phyloP scores from a whole-genome alignment of 2,888 invertebrate species.

The Conistra vaccinii region DNA sequence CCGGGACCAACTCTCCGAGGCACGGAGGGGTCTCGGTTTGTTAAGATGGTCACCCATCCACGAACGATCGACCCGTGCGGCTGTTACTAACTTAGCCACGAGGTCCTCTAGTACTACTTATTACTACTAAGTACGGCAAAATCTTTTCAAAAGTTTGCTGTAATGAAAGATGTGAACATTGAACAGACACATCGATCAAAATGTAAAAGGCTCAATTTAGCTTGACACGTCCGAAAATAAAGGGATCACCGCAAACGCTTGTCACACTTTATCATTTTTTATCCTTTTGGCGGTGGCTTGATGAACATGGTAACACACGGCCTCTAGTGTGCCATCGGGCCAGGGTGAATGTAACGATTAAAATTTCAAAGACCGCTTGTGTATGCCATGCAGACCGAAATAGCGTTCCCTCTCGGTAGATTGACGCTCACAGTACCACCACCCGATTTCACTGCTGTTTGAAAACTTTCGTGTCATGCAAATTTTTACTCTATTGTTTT shows the following conservation, averaged over 20 bases:
- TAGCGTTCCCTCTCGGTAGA: conserved; percentile 85
- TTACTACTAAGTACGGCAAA: background rate
- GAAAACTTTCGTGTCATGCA: conserved; percentile 62
- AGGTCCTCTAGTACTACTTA: background rate
- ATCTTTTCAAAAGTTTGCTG: conserved; percentile 25
- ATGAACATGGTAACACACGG: conserved; percentile 79
- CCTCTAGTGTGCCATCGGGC: conserved; percentile 84
- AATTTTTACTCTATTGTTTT: conserved; percentile 77
- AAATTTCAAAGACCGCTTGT: conserved; percentile 89
- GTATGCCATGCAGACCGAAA: conserved; percentile 86
- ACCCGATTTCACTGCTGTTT: conserved; percentile 69
- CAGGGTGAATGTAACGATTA: conserved; percentile 90
- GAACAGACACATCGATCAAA: conserved; percentile 55
- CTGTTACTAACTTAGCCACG: background rate
- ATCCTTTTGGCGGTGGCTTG: conserved; percentile 73
- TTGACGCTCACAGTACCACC: conserved; percentile 80
- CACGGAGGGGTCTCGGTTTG: no score
- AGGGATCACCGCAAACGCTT: conserved; percentile 47
- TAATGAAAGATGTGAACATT: conserved; percentile 24
- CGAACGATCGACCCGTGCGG: no score
- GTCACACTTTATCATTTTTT: conserved; percentile 69
- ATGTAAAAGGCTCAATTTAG: conserved; percentile 57
- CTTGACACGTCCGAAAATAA: conserved; percentile 56
- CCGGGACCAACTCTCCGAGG: no score
- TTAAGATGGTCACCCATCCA: no score